These are phyloP conservation scores for Pollenia labialis DNA, from an alignment of 2,888 invertebrate species.

Conservation along the genomic window DNA sequence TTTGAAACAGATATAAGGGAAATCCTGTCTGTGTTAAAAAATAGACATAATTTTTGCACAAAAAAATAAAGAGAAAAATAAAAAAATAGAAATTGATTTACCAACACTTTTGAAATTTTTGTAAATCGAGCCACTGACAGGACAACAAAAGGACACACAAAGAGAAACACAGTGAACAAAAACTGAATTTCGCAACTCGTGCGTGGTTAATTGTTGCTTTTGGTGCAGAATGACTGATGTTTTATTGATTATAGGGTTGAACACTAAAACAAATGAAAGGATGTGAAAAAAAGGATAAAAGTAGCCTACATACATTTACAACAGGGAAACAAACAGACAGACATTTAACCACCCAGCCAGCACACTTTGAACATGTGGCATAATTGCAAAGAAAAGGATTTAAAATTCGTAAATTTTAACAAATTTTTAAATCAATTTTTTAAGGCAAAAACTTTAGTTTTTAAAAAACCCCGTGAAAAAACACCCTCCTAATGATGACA, in stretches of 20 bases:
- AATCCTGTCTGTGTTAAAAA: conserved; percentile 24
- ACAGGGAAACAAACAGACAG: not conserved
- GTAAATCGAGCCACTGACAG: conserved; percentile 72
- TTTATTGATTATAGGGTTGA: conserved; percentile 80
- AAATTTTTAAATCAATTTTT: conserved; percentile 60
- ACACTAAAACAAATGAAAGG: conserved; percentile 56
- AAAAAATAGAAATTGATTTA: conserved; percentile 41
- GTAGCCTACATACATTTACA: not conserved
- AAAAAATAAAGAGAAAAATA: conserved; percentile 30
- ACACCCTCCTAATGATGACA: conserved; percentile 51
- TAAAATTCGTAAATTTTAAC: conserved; percentile 47
- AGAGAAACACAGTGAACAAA: conserved; percentile 69
- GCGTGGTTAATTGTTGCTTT: conserved; percentile 77
- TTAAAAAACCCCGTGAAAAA: conserved; percentile 30
- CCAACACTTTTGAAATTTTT: conserved; percentile 50
- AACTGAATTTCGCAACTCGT: conserved; percentile 78
- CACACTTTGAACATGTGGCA: conserved; percentile 69
- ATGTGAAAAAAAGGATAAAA: conserved; percentile 59
- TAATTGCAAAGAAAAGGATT: conserved; percentile 64
- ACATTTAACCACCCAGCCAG: conserved; percentile 25
- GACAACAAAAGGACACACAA: conserved; percentile 72
- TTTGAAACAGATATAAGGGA: conserved; percentile 38
- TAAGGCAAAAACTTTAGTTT: conserved; percentile 54
- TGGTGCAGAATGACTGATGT: conserved; percentile 65
- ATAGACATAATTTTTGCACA: conserved; percentile 52